Percentiles rank a stretch among this genome's conserved stretches.
phyloP scores from a whole-genome alignment of 2,888 invertebrate species.

The Micoletzkya japonica region DNA sequence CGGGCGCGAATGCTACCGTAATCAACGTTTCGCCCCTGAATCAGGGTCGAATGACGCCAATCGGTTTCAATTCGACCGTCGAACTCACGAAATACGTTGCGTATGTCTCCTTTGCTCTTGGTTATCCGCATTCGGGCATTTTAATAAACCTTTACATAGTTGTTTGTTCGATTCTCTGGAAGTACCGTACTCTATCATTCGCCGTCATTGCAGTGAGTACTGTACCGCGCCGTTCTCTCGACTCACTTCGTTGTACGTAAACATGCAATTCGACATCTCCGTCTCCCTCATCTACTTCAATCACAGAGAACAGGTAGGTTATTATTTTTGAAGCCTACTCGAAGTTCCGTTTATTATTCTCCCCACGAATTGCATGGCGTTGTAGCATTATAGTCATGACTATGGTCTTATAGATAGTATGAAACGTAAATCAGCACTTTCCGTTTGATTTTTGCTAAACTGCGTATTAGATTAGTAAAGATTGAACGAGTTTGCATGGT shows the following conservation, averaged over 20 bases:
- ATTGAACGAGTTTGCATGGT: too few relatives aligned
- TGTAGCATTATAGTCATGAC: too few relatives aligned
- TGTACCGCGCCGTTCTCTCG: constrained; percentile 47
- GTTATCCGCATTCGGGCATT: not conserved
- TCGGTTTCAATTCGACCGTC: constrained; percentile 54
- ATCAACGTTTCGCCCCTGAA: constrained; percentile 39
- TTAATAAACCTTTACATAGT: not conserved
- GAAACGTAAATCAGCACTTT: too few relatives aligned
- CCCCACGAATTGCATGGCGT: too few relatives aligned
- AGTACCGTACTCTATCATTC: too few relatives aligned
- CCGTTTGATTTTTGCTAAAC: too few relatives aligned
- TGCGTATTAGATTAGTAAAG: too few relatives aligned
- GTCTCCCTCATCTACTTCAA: constrained; percentile 54
- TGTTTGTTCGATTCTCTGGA: not conserved
- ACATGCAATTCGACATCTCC: constrained; percentile 55
- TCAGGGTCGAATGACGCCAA: constrained; percentile 26
- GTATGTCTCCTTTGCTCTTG: constrained; percentile 30
- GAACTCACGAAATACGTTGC: constrained; percentile 32
- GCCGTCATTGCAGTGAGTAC: constrained; percentile 48
- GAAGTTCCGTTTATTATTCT: too few relatives aligned
- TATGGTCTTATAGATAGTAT: too few relatives aligned
- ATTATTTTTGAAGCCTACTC: not conserved
- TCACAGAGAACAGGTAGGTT: constrained; percentile 42
- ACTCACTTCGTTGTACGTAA: constrained; percentile 56
- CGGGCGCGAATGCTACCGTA: constrained; percentile 40